phyloP scores from a whole-genome alignment of 2,888 invertebrate species.

The Arrhopalites spinosus region DNA sequence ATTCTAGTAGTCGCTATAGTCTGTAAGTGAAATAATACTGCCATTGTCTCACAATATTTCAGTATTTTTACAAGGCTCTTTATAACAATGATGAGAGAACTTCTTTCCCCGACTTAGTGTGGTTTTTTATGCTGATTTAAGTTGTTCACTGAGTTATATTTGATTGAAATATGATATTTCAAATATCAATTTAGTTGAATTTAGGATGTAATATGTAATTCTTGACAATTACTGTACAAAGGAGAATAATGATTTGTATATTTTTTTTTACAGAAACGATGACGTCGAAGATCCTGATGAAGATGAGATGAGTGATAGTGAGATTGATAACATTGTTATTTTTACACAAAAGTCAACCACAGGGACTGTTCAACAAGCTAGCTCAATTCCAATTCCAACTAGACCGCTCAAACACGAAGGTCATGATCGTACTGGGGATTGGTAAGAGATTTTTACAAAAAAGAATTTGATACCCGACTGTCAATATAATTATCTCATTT shows the following conservation, averaged over 20 bases:
- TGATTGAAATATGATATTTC: neutral
- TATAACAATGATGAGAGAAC: constrained; percentile 30
- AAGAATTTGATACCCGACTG: too few species aligned
- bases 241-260: neutral
- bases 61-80: neutral
- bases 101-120: constrained; percentile 38
- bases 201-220: too few species aligned
- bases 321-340: constrained; percentile 91
- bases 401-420: constrained; percentile 78
- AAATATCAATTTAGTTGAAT: too few species aligned
- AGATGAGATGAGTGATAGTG: constrained; percentile 87
- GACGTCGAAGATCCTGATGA: constrained; percentile 63
- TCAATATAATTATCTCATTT: too few species aligned
- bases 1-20: constrained; percentile 42
- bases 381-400: constrained; percentile 28
- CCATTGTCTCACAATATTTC: too few species aligned
- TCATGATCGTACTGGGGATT: constrained; percentile 88
- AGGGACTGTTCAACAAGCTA: constrained; percentile 24
- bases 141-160: constrained; percentile 36
- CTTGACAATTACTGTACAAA: too few species aligned
- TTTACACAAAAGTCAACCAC: constrained; percentile 76
- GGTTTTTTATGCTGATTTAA: constrained; percentile 41
- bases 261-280: constrained; percentile 67
- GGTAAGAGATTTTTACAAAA: constrained; percentile 60
- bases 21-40: constrained; percentile 37